phyloP scores from a whole-genome alignment of 2,113 vertebrate genomes.

The Alaudala cheleensis region DNA sequence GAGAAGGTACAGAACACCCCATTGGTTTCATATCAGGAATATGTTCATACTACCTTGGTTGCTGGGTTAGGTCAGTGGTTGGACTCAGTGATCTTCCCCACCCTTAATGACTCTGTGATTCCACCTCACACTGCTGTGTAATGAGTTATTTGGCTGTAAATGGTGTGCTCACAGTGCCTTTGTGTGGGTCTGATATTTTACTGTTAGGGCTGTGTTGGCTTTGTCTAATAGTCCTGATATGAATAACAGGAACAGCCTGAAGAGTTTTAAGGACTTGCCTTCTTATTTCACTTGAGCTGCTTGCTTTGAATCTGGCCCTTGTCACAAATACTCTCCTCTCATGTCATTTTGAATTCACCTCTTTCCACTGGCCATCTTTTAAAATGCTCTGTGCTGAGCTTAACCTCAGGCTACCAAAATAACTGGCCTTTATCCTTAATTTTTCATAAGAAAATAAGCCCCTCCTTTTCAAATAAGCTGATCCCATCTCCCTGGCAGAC shows the following conservation, averaged over 20 bases:
- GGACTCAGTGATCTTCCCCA: not conserved
- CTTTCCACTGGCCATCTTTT: not conserved
- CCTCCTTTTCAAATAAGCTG: not conserved
- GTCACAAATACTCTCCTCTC: not conserved
- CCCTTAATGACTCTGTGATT: not conserved
- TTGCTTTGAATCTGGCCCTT: not conserved
- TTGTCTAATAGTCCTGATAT: slow-evolving; percentile 10
- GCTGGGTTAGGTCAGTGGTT: not conserved
- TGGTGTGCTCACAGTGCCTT: not conserved
- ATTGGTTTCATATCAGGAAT: not conserved
- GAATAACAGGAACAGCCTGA: not conserved
- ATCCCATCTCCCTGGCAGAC: not conserved
- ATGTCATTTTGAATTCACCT: not conserved
- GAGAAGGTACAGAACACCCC: not conserved
- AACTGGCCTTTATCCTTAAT: not conserved
- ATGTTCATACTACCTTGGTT: not conserved
- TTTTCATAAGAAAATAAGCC: not conserved
- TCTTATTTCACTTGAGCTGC: not conserved
- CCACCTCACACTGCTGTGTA: not conserved
- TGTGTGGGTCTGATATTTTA: not conserved
- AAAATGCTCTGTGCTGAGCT: not conserved
- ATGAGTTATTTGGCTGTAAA: not conserved
- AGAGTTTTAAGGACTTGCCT: slow-evolving; percentile 6
- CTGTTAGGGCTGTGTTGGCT: slow-evolving; percentile 26
- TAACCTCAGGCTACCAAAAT: not conserved